Conservation (phyloP, 2,113 vertebrate species). For the Cyanoliseus patagonus region DNA sequence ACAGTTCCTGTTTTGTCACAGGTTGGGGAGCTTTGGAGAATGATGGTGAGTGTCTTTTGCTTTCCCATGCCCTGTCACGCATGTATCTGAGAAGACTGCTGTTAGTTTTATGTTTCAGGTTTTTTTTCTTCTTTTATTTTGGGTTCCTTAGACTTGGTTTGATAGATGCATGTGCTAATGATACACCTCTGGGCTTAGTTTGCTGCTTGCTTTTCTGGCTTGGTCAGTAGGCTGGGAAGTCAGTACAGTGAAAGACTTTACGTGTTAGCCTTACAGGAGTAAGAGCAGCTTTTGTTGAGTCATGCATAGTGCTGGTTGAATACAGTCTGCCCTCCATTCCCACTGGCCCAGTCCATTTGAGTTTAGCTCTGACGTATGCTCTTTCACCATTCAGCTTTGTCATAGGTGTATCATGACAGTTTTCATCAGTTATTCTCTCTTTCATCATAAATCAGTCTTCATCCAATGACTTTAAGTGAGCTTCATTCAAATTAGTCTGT, state of each 20-base stretch:
- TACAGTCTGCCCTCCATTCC: background rate
- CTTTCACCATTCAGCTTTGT: background rate
- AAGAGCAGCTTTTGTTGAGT: background rate
- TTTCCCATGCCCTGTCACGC: background rate
- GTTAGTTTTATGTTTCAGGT: background rate
- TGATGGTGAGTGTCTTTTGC: constrained; percentile 65
- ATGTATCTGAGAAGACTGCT: background rate
- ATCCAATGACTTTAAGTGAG: background rate
- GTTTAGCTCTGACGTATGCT: background rate
- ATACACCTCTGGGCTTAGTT: background rate
- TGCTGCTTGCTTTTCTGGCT: background rate
- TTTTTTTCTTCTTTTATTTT: background rate
- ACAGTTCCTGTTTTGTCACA: constrained; percentile 73
- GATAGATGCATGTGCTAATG: background rate
- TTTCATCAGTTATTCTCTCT: background rate
- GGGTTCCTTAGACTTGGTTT: background rate
- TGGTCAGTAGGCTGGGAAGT: background rate
- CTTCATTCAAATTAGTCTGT: background rate
- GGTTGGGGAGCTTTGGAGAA: constrained; percentile 76
- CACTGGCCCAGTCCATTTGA: background rate
- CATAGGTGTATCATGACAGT: background rate
- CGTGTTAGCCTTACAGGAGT: background rate
- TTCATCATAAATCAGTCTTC: background rate
- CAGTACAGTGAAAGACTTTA: background rate
- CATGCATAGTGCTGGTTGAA: background rate